These are phyloP conservation scores for Oryzias javanicus DNA, from an alignment of 2,113 vertebrate species.

Conservation along the genomic window DNA sequence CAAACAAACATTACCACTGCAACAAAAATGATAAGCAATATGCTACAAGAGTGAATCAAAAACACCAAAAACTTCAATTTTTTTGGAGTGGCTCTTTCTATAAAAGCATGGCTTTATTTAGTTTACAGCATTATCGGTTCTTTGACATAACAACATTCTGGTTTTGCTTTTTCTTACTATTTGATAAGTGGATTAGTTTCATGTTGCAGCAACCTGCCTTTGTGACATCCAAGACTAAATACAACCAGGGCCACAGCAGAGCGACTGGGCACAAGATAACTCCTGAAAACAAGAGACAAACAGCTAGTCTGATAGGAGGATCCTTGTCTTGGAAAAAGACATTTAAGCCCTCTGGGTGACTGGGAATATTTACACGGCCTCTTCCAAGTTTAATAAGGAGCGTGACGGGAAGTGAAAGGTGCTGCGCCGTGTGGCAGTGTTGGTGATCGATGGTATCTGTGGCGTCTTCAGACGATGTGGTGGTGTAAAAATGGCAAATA, in stretches of 20 bases:
- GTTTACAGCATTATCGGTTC: too few species aligned
- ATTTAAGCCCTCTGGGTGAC: constrained; percentile 32
- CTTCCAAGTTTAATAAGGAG: constrained; percentile 12
- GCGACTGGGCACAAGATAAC: background rate
- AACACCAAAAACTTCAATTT: too few species aligned
- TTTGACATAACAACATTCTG: too few species aligned
- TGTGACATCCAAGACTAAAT: too few species aligned
- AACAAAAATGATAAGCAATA: too few species aligned
- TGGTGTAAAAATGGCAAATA: constrained; percentile 20
- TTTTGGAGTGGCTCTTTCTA: too few species aligned
- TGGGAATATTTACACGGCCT: constrained; percentile 12
- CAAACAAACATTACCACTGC: too few species aligned
- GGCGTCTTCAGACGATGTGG: background rate
- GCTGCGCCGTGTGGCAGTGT: constrained; percentile 12
- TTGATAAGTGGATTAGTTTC: too few species aligned
- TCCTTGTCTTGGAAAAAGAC: constrained; percentile 13
- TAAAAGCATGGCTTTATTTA: too few species aligned
- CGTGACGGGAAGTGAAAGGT: constrained; percentile 20
- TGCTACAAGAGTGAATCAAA: too few species aligned
- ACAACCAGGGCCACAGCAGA: background rate
- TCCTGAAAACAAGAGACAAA: constrained; percentile 4
- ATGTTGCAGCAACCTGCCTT: too few species aligned
- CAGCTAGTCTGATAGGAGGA: constrained; percentile 7
- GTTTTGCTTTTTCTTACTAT: too few species aligned
- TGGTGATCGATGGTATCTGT: constrained; percentile 15